A percentile compares a stretch with the other conserved stretches of the same genome.
Evolutionary conservation across 2,113 vertebrate genomes (phyloP).

Genomic region (Aleadryas rufinucha): DNA sequence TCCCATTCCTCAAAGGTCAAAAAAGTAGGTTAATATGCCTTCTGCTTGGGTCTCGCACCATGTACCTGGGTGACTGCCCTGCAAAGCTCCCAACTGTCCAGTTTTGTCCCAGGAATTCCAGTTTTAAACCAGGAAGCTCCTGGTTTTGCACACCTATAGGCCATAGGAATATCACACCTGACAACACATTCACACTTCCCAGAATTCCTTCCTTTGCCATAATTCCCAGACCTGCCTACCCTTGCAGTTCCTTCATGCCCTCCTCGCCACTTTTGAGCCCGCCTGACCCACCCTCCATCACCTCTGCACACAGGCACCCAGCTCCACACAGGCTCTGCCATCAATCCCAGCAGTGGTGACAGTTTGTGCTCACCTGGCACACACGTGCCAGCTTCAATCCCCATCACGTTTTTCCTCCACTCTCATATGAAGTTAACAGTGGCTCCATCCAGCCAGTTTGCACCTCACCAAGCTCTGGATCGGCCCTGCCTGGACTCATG

Average conservation of each 20-base stretch:
- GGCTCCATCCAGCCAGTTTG: neutral
- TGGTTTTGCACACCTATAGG: accelerated
- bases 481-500: neutral
- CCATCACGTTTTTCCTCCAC: accelerated
- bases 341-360: neutral
- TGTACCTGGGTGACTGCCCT: accelerated
- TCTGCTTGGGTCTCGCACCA: neutral
- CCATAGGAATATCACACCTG: neutral
- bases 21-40: slow-evolving; percentile 46
- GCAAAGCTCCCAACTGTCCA: neutral
- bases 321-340: accelerated
- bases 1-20: slow-evolving; percentile 27
- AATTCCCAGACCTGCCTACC: neutral
- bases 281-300: accelerated
- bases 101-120: neutral
- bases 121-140: neutral
- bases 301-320: neutral
- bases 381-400: accelerated
- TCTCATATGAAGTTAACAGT: accelerated
- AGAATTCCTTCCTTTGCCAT: accelerated
- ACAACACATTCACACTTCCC: accelerated
- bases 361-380: neutral
- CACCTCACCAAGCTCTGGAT: neutral
- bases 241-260: neutral
- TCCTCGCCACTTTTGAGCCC: accelerated